Base-by-base conservation (phyloP, 2,888 invertebrate genomes). In the Ormyrus rosae region DNA sequence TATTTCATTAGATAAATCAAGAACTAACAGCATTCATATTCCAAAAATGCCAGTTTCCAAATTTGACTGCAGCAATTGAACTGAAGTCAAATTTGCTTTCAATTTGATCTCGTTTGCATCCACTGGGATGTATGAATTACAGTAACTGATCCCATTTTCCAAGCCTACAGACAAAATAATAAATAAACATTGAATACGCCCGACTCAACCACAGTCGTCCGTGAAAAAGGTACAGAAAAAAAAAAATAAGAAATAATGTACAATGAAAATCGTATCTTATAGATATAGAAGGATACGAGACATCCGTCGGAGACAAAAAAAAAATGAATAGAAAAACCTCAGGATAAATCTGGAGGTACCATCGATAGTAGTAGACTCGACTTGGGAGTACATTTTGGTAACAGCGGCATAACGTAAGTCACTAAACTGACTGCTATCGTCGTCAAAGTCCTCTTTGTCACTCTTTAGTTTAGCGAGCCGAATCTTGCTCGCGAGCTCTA, bases 341-440 rank as follows among this genome's bases (percentile, higher is more conserved):
- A 34, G 51, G 19, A 46, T 71, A 53, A 68, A 81, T 74, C 61
- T 74, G 73, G 83, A 74, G 86, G 86, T 90, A 91, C 90, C 89
- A 86, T 89, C 89, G 86, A 89, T 88, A 81, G 89, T 89, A 83
- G 88, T 90, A 82, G 89, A 89, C 82, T 90, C 90, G 84, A 87
- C 84, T 84, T 86, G 85, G 85, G 87, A 84, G 88, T 86, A 85
- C 82, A 86, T 85, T 82, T 88, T 89, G 85, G 86, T 86, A 48
- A 69, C 48, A 85, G 87, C 86, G 86, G 86, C 82, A 86, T 86
- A 61, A 83, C 87, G 86, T 86, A 87, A 86, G 85, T 87, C 86
- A 86, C 86, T 87, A 88, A 86, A 86, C 85, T 84, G 85, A 86
- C 87, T 86, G 86, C 87, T 87, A 88, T 88, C 85, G 87, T 89